Evolutionary conservation across 2,113 vertebrate species (phyloP), one percentile per base, ranked within the genome.

Genomic region (Lucifuga dentata): DNA sequence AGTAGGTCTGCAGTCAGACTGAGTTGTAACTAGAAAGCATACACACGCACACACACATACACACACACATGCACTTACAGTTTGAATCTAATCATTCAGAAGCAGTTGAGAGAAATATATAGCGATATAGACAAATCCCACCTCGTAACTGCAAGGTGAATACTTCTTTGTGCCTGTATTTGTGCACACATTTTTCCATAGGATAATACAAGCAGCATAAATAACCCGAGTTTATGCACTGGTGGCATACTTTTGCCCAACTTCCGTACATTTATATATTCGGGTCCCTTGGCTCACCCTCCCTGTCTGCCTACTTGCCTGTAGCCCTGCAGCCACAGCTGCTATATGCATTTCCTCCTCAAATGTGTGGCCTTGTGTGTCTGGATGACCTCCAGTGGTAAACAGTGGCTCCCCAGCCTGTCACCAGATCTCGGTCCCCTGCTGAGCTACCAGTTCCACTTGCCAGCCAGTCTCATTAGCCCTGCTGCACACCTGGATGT

Each of bases 331-430:
- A 68, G 66, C 39, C 61, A 89, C 90, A 91, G 87, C 88, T 91
- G 88, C 55, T 81, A 78, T 76, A 83, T 55, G 83, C 88, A 89
- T 91, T 90, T 90, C 81, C 86, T 84, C 74, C 78, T 72, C 35
- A 70, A 17, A 4, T 58, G 81, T 71, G 73, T 62, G 81, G 76
- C 75, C 73, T 68, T 78, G 83, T 86, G 80, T 80, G 80, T 81
- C 72, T 87, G 80, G 64, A 84, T 73, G 84, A 86, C 83, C 76
- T 83, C 79, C 74, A 81, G 61, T 3, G 23, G 84, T 88, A 86
- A 86, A 87, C 81, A 85, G 78, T 90, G 85, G 82, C 75, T 88
- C 67, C 78, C 71, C 80, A 58, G 78, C 56, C 78, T 83, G 84
- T 87, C 81, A 89, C 82, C 66, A 76, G 85, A 83, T 83, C 81